phyloP scores from a whole-genome alignment of 2,888 invertebrate species.

The Antitype chi region DNA sequence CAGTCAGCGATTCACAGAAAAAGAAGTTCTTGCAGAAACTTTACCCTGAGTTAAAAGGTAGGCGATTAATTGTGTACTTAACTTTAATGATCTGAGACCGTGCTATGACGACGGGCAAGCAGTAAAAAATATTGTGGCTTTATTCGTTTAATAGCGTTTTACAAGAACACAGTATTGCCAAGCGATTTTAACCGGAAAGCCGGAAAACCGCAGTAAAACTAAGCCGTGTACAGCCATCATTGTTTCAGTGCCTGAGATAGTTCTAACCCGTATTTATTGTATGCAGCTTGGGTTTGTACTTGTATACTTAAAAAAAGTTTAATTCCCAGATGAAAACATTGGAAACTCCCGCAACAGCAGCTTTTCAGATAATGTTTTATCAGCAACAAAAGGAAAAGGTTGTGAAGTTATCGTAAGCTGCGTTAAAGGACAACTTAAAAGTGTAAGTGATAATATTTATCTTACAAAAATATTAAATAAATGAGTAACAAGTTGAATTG shows the following conservation, averaged over 20 bases:
- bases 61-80: neutral
- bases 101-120: too few species aligned
- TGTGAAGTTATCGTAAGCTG: slow-evolving; percentile 75
- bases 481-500: neutral
- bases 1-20: slow-evolving; percentile 71
- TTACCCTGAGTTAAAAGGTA: slow-evolving; percentile 73
- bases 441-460: slow-evolving; percentile 68
- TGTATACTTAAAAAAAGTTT: neutral
- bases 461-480: neutral
- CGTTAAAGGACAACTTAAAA: slow-evolving; percentile 72
- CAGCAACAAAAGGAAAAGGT: slow-evolving; percentile 61
- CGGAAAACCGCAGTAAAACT: too few species aligned
- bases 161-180: rapidly evolving
- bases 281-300: neutral
- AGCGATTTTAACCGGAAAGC: too few species aligned
- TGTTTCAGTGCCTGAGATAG: neutral
- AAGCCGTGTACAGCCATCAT: neutral
- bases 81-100: neutral
- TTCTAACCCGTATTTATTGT: neutral
- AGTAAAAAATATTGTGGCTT: neutral
- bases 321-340: slow-evolving; percentile 74
- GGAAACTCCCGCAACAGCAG: slow-evolving; percentile 75
- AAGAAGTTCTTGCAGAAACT: slow-evolving; percentile 70
- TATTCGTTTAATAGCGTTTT: too few species aligned
- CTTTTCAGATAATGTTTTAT: slow-evolving; percentile 62